Conservation (phyloP, 2,797 vertebrate genomes). For the Takifugu ocellatus region DNA sequence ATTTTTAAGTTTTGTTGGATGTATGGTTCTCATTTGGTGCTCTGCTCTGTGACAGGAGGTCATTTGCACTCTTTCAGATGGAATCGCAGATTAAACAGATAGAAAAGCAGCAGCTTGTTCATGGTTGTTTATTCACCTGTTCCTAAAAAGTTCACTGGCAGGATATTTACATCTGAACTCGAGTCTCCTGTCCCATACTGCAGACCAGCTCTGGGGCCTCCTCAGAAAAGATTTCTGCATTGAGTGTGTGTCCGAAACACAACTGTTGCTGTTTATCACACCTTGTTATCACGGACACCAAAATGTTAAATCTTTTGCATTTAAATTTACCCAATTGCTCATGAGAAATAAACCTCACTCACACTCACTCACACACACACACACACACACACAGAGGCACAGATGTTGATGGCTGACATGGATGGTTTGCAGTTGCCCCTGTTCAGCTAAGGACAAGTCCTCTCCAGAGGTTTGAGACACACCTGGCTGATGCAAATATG, state of each 20-base stretch:
- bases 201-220: too few species aligned
- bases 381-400: conserved; percentile 20
- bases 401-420: conserved; percentile 52
- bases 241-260: conserved; percentile 36
- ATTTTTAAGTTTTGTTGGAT: too few species aligned
- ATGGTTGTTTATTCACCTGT: too few species aligned
- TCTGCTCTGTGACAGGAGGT: too few species aligned
- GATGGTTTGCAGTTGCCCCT: conserved; percentile 60
- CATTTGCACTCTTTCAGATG: too few species aligned
- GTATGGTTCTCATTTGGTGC: too few species aligned
- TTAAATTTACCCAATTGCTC: conserved; percentile 67
- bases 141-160: too few species aligned
- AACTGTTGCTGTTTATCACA: conserved; percentile 65
- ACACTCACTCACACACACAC: conserved; percentile 25
- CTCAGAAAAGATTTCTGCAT: too few species aligned
- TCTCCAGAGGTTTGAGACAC: conserved; percentile 52
- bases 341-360: conserved; percentile 49
- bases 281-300: conserved; percentile 66
- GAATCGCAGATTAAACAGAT: too few species aligned
- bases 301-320: conserved; percentile 69
- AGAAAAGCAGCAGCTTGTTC: too few species aligned
- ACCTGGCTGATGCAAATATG: too few species aligned
- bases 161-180: too few species aligned
- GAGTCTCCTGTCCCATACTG: neutral
- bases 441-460: conserved; percentile 16